Conservation (phyloP, 2,113 vertebrate species). For the Ailuropoda melanoleuca region DNA sequence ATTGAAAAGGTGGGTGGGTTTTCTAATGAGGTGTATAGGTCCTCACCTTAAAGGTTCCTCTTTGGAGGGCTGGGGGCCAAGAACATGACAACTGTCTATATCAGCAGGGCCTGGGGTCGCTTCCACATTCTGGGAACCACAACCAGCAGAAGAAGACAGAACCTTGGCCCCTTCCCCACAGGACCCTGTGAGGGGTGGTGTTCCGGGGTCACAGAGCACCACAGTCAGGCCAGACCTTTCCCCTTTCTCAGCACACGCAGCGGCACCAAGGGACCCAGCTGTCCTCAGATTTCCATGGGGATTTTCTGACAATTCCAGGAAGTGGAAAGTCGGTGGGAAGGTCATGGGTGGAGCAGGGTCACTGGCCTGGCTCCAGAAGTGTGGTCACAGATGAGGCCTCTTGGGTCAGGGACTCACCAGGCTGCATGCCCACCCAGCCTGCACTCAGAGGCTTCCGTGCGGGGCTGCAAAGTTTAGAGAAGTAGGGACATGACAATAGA, state of each 20-base stretch:
- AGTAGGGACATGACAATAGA: neutral
- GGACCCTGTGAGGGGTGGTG: fast-evolving
- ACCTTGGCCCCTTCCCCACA: too few relatives aligned
- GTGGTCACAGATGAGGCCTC: neutral
- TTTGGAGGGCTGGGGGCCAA: neutral
- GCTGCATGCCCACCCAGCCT: neutral
- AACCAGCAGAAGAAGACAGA: neutral
- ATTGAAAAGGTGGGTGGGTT: neutral
- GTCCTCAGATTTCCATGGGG: neutral
- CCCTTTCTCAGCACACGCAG: neutral
- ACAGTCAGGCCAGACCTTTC: neutral
- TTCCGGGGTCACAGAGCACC: neutral
- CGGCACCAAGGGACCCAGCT: neutral
- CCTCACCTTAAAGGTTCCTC: neutral
- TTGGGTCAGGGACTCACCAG: neutral
- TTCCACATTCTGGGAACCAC: neutral
- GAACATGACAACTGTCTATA: neutral
- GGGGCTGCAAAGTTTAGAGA: neutral
- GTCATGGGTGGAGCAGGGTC: slow-evolving; percentile 16
- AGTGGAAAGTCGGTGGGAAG: slow-evolving; percentile 39
- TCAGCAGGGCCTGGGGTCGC: neutral
- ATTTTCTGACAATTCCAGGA: slow-evolving; percentile 71
- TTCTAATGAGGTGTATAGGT: neutral
- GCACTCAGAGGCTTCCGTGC: neutral
- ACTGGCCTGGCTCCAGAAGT: slow-evolving; percentile 44